A percentile compares a stretch with the other conserved stretches of the same genome.
These are phyloP conservation scores for Saturnia pavonia DNA, from an alignment of 2,888 invertebrate genomes.

Conservation along the genomic window DNA sequence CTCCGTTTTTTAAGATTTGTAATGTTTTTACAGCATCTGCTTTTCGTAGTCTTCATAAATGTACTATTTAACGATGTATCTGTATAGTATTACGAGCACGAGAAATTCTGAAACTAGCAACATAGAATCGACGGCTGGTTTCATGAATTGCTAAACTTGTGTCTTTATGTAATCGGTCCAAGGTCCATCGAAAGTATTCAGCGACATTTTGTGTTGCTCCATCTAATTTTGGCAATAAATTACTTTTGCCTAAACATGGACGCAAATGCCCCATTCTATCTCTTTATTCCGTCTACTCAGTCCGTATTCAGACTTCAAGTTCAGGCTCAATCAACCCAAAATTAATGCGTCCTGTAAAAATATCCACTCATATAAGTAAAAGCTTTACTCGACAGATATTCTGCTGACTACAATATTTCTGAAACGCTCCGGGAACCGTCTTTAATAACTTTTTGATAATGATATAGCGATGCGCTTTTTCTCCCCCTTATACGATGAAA, in stretches of 20 bases:
- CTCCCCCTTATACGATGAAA: constrained; percentile 38
- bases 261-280: neutral
- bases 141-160: neutral
- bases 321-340: neutral
- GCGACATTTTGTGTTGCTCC: neutral
- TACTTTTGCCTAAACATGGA: neutral
- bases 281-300: neutral
- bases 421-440: constrained; percentile 34
- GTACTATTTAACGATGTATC: neutral
- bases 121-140: neutral
- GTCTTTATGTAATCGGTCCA: neutral
- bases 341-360: constrained; percentile 3
- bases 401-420: constrained; percentile 36
- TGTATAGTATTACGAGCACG: neutral
- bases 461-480: constrained; percentile 47
- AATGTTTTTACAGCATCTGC: too few species aligned
- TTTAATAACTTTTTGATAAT: constrained; percentile 62
- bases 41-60: too few species aligned
- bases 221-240: neutral
- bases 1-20: too few species aligned
- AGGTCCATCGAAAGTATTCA: neutral
- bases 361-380: constrained; percentile 15
- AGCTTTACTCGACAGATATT: constrained; percentile 20
- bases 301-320: neutral
- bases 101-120: neutral